These are phyloP conservation scores for Portunus trituberculatus DNA, from an alignment of 1,140 invertebrate species.

Conservation along the genomic window DNA sequence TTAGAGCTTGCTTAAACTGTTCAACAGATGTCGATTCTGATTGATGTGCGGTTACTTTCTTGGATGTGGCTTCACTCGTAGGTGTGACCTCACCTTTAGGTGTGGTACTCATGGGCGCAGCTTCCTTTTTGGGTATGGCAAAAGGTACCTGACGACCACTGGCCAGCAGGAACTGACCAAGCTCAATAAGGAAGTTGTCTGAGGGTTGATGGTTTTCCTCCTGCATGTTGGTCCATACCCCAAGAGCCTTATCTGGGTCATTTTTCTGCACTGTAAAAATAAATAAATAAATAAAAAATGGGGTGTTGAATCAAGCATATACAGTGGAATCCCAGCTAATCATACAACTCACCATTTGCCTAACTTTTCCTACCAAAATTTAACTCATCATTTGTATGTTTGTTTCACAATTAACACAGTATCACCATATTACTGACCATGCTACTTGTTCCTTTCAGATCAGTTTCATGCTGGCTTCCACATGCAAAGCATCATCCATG, in stretches of 20 bases:
- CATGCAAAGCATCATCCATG: too few species aligned
- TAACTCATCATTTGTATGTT: too few species aligned
- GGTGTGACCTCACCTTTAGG: background rate
- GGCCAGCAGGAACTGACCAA: conserved; percentile 85
- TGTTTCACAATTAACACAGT: too few species aligned
- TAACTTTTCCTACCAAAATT: too few species aligned
- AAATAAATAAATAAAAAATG: background rate
- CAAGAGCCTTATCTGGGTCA: conserved; percentile 85
- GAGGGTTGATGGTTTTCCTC: conserved; percentile 88
- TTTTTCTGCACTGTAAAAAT: conserved; percentile 81
- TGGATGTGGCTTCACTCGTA: background rate
- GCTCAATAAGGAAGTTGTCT: conserved; percentile 84
- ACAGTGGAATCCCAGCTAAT: too few species aligned
- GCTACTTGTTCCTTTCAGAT: too few species aligned
- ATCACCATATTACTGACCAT: too few species aligned
- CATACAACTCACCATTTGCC: too few species aligned
- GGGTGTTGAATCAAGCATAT: too few species aligned
- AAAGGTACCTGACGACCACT: conserved; percentile 87
- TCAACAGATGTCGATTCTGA: too few species aligned
- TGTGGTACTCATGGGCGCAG: too few species aligned
- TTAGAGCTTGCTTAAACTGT: conserved; percentile 28
- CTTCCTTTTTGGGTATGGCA: conserved; percentile 82
- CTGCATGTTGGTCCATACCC: conserved; percentile 89
- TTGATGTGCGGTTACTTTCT: background rate
- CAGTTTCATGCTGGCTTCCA: too few species aligned